phyloP scores from a whole-genome alignment of 2,888 invertebrate genomes.

The Lysandra coridon region DNA sequence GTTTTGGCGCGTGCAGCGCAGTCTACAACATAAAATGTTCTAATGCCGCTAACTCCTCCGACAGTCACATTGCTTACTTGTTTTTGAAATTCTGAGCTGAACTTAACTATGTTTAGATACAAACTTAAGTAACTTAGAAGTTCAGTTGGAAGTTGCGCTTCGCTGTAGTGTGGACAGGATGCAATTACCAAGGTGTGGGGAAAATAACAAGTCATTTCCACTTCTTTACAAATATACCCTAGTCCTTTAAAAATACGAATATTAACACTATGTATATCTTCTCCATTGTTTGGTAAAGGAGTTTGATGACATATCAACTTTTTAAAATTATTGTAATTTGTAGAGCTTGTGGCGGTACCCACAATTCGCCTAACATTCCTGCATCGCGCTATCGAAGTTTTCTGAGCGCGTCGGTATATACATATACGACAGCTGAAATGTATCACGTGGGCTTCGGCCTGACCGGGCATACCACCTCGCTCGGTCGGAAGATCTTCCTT shows the following conservation, averaged over 20 bases:
- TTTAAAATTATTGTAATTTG: neutral
- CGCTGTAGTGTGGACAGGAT: conserved; percentile 25
- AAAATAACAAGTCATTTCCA: neutral
- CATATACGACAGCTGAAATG: too few relatives aligned
- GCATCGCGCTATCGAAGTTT: too few relatives aligned
- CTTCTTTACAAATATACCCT: neutral
- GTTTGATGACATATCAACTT: neutral
- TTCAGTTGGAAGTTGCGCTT: conserved; percentile 23
- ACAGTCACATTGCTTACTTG: conserved; percentile 29
- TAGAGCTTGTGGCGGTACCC: too few relatives aligned
- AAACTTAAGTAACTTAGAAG: conserved; percentile 28
- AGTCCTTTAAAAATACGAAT: neutral
- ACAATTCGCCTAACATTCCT: too few relatives aligned
- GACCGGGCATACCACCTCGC: too few relatives aligned
- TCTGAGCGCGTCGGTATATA: too few relatives aligned
- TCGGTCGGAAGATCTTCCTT: too few relatives aligned
- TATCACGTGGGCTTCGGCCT: too few relatives aligned
- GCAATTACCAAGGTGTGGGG: conserved; percentile 10
- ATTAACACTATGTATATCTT: neutral
- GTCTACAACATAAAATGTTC: conserved; percentile 1
- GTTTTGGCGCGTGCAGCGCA: neutral
- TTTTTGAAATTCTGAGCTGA: conserved; percentile 29
- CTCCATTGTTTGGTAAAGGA: neutral
- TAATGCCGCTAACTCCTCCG: conserved; percentile 21
- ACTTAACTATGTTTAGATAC: conserved; percentile 31